These are phyloP conservation scores for Mesochorus sp. DNA, from an alignment of 2,888 invertebrate species.

Conservation along the genomic window DNA sequence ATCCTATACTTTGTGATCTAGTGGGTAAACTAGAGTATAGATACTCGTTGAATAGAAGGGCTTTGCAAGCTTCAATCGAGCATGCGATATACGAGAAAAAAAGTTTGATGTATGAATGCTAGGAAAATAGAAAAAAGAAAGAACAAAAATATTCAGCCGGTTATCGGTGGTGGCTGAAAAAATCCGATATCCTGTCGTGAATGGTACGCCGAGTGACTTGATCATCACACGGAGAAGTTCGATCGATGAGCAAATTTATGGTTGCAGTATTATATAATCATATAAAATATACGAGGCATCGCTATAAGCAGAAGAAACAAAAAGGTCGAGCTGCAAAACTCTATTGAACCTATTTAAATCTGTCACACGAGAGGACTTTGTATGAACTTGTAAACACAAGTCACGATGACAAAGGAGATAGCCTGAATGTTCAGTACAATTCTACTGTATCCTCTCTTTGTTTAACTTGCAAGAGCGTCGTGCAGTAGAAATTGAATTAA, in stretches of 20 bases:
- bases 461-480: not conserved
- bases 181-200: not conserved
- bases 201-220: not conserved
- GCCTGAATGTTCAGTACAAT: slow-evolving; percentile 9
- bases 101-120: not conserved
- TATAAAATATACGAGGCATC: not conserved
- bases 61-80: not conserved
- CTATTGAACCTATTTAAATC: slow-evolving; percentile 28
- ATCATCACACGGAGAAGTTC: not conserved
- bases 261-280: too few species aligned
- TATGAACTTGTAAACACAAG: slow-evolving; percentile 8
- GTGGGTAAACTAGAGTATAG: slow-evolving; percentile 9
- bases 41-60: slow-evolving; percentile 6
- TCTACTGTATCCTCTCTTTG: slow-evolving; percentile 3
- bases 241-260: not conserved
- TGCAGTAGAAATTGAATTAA: slow-evolving; percentile 25
- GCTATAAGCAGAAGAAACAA: not conserved
- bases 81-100: not conserved
- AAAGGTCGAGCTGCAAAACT: slow-evolving; percentile 11
- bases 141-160: not conserved
- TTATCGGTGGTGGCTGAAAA: not conserved
- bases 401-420: slow-evolving; percentile 22
- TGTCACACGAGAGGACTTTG: slow-evolving; percentile 18
- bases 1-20: not conserved
- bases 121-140: too few species aligned